Evolutionary conservation across 2,888 invertebrate species (phyloP), one percentile per base, ranked within the genome.

Genomic region (Lissonota sp.): DNA sequence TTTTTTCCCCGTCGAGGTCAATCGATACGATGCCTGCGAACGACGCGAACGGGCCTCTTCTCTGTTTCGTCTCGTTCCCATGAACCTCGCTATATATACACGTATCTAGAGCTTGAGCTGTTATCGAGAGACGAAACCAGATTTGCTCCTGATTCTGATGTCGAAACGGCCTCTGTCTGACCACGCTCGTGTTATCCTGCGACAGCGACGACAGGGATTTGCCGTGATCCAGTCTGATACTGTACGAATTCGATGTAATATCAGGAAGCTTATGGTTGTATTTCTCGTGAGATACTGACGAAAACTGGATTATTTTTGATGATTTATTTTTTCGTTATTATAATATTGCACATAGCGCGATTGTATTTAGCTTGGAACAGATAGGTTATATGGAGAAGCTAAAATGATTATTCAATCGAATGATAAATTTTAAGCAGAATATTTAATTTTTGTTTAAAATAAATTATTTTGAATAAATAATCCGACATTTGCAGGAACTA

Each of bases 1-100:
- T 73, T 81, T 84, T 85, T 81, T 75, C 75, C 80, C n/a, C 80
- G 84, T 85, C 78, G 84, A 83, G 84, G 84, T 85, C 84, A 85
- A 85, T 85, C 84, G 84, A 85, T 85, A 85, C 84, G 83, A 84
- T 84, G 84, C 83, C 84, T 82, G 83, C 80, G 79, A 83, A 80
- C 80, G 77, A 80, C 80, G 73, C 80, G 73, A 80, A 80, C 80
- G 77, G 77, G 72, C 80, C 77, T 77, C 80, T 77, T 73, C 71
- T 77, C 60, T 73, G 57, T 63, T 63, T 14, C 63, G 55, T 39
- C 40, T 69, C 57, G 40, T 62, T 57, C 66, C 71, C 77, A 49
- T 69, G 46, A 71, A 63, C 69, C 49, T 49, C 10, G 57, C 49
- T 5, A 14, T 49, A 16, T 60, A 12, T 39, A n/a, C 16, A n/a